Base-by-base conservation (phyloP, 2,113 vertebrate genomes). In the Entomyzon cyanotis region DNA sequence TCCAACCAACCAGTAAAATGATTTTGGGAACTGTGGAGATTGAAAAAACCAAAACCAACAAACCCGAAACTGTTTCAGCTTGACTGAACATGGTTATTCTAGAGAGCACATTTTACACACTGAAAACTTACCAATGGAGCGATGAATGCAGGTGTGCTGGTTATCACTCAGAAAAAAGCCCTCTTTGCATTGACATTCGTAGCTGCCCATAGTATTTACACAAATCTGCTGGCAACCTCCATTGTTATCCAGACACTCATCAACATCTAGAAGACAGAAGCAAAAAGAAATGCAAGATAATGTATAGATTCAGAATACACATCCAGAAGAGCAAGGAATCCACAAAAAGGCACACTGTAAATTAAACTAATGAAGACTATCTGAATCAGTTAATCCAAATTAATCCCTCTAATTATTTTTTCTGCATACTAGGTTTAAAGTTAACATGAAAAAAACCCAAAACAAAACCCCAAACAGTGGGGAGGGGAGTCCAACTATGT, bases 81-180 rank as follows among this genome's bases (percentile, higher is more conserved):
- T 80, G 22, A 37, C 4, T 33, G 60, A 81, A 82, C 24, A 67
- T 0, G 4, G 33, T 59, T 60, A 50, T 39, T 70, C 14, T 24
- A 27, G 81, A 67, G 27, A 59, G 15, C 35, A 55, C 5, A 8
- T 42, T 53, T 78, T 35, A 21, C 18, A 53, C 1, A 6, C 21
- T 37, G 39, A 68, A 31, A 17, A 98, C 99, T 98, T 97, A 99
- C 99, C 99, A 47, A 98, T 98, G 83, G 99, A 99, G 96, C 99
- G 99, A 96, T 99, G 99, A 95, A 99, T 99, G 93, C 99, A 99
- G 95, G 99, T 99, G 62, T 99, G 99, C 96, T 99, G 99, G 97
- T 99, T 99, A 98, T 99, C 99, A 35, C 99, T 99, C 94, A 99
- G 98, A 95, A 99, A 99, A 95, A 99, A 99, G 46, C 99, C 99